A percentile compares a stretch with the other conserved stretches of the same genome.
These are phyloP conservation scores for Lasioglossum marginatum DNA, from an alignment of 2,888 invertebrate genomes.

Conservation along the genomic window DNA sequence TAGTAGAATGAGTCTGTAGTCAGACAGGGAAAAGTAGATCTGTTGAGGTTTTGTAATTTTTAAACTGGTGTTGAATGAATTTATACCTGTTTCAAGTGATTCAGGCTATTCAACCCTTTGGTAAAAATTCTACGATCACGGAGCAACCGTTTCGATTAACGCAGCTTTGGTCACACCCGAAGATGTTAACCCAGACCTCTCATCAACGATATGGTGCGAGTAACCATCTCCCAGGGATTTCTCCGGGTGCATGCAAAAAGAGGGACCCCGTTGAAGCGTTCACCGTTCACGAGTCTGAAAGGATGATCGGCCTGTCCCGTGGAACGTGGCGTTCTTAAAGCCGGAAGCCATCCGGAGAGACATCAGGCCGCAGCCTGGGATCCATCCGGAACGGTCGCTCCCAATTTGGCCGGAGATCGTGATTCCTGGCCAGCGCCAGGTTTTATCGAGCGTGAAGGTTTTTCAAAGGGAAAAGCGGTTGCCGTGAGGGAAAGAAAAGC, in stretches of 20 bases:
- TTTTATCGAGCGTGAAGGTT: slow-evolving; percentile 63
- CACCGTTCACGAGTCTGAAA: neutral
- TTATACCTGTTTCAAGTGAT: no score
- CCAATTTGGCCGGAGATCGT: slow-evolving; percentile 56
- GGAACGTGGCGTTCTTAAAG: slow-evolving; percentile 27
- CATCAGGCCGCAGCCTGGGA: slow-evolving; percentile 32
- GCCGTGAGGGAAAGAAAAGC: slow-evolving; percentile 32
- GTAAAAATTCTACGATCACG: neutral
- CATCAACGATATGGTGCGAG: neutral
- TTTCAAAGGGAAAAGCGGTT: slow-evolving; percentile 51
- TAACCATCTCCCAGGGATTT: neutral
- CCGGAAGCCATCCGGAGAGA: slow-evolving; percentile 43
- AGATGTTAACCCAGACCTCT: neutral
- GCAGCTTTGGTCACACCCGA: neutral
- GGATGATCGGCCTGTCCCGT: neutral
- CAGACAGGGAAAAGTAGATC: neutral
- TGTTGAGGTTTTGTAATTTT: neutral
- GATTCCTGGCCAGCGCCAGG: slow-evolving; percentile 61
- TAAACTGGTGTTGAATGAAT: no score
- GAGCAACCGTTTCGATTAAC: neutral
- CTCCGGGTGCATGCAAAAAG: neutral
- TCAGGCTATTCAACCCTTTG: no score
- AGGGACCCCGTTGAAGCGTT: slow-evolving; percentile 19
- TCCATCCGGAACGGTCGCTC: slow-evolving; percentile 44
- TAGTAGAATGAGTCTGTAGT: neutral